Conservation (phyloP, 2,888 invertebrate genomes). For the Rhabditoides inermis region DNA sequence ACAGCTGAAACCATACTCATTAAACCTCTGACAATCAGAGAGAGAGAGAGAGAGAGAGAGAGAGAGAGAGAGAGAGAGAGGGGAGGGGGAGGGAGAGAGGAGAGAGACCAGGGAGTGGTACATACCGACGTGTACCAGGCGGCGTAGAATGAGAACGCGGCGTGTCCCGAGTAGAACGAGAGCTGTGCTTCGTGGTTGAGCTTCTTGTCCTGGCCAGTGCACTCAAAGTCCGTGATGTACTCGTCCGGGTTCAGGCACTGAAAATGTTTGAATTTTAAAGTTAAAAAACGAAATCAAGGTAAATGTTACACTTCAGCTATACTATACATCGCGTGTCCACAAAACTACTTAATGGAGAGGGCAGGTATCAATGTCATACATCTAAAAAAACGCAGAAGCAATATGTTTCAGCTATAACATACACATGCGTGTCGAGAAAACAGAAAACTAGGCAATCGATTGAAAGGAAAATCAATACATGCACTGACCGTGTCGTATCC, state of each 20-base stretch:
- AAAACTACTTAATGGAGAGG: too few relatives aligned
- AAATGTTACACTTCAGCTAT: too few relatives aligned
- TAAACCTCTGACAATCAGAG: too few relatives aligned
- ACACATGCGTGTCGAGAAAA: neutral
- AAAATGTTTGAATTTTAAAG: constrained; percentile 3
- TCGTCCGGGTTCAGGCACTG: constrained; percentile 27
- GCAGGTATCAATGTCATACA: too few relatives aligned
- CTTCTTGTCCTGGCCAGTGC: constrained; percentile 32
- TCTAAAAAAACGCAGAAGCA: too few relatives aligned
- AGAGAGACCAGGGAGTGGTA: too few relatives aligned
- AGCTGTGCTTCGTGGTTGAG: constrained; percentile 46
- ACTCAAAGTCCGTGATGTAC: constrained; percentile 40
- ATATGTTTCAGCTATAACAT: neutral
- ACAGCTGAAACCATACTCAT: constrained; percentile 61
- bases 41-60: neutral
- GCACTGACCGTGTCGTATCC: constrained; percentile 24
- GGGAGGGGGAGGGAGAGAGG: too few relatives aligned
- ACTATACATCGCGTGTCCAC: too few relatives aligned
- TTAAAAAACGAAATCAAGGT: neutral
- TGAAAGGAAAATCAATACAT: neutral
- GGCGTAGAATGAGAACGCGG: constrained; percentile 51
- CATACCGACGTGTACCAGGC: constrained; percentile 50
- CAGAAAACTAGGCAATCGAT: neutral
- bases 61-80: neutral
- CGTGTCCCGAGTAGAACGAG: constrained; percentile 52